Evolutionary conservation across 2,113 vertebrate species (phyloP), one percentile per base, ranked within the genome.

Genomic region (Caranx melampygus): DNA sequence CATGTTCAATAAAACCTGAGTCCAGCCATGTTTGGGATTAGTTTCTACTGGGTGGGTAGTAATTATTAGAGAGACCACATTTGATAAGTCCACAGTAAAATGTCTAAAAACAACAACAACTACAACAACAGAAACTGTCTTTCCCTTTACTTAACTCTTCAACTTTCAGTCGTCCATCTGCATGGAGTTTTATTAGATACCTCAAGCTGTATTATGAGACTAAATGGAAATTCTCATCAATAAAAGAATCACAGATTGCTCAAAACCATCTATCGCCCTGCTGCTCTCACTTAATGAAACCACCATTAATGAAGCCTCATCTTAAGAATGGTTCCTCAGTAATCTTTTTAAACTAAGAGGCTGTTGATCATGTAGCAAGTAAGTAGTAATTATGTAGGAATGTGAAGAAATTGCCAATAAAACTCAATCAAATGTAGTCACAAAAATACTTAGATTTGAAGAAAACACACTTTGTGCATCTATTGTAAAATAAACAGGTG

Each of bases 21-120:
- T 42, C 31, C 34, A 68, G 55, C 33, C 51, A 54, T 44, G 60
- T 67, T 57, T 76, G 57, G 77, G 57, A 77, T 72, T 55, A 58
- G 34, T 68, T 81, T 78, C 21, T 58, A 1, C 14, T 45, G 26
- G n/a, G 18, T 35, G n/a, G 20, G 10, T n/a, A 44, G 35, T 75
- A 58, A 71, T 75, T 61, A 75, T 71, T 31, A 40, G 35, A 60
- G 35, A 57, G 7, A 26, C 5, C 57, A 31, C 15, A 15, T 64
- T 69, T 59, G n/a, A 37, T 40, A 35, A 49, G 45, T 75, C 54
- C 21, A 70, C 13, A 37, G 31, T 59, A 16, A 72, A 49, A 51
- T 16, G 44, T 1, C 12, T 10, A 40, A 18, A 35, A 26, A 26
- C 26, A 26, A 26, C 26, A 26, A 26, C 26, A 26, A 26, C 26